Base-by-base conservation (phyloP, 2,888 invertebrate genomes). In the Caenorhabditis sinica region DNA sequence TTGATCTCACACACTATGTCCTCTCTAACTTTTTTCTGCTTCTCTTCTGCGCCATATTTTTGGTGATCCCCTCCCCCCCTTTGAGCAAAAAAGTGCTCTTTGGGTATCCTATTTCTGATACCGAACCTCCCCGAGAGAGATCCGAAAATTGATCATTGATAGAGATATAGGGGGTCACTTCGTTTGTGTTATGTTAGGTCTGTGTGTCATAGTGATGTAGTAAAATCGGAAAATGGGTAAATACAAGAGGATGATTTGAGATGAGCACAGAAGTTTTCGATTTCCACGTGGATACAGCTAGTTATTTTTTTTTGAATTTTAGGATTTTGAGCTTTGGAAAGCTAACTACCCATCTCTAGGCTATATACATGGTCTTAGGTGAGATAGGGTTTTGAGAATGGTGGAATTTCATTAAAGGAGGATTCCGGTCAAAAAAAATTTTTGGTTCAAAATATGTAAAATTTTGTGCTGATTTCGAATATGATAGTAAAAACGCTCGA, bases 91-190 rank as follows among this genome's bases (percentile, higher is more conserved):
- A 20, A 60, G 43, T 43, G 43, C 40, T 43, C 63, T 43, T 20
- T 20, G 61, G 61, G 61, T 61, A 61, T 61, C 63, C 23, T 63
- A 63, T 63, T 63, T 63, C 40, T 63, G 40, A 36, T 40, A 20
- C 23, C 23, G 23, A 53, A 33, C 60, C 33, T 36, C 33, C 5
- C 33, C 5, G 33, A 17, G 15, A 30, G 60, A n/a, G 60, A 17
- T 20, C 28, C 11, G n/a, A n/a, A n/a, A 36, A 20, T 60, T 60
- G 60, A 60, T 33, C 60, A 60, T 33, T 36, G 60, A 60, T 36
- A 60, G 3, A 30, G 58, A 58, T 30, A 58, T 56, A 30, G 11
- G 20, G 40, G 63, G 63, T 63, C 63, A 63, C 13, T 40, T 30
- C n/a, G 5, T 33, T 3, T 60, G 33, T 60, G 60, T 60, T 30